Conservation (phyloP, 2,113 vertebrate genomes). For the Entomyzon cyanotis region DNA sequence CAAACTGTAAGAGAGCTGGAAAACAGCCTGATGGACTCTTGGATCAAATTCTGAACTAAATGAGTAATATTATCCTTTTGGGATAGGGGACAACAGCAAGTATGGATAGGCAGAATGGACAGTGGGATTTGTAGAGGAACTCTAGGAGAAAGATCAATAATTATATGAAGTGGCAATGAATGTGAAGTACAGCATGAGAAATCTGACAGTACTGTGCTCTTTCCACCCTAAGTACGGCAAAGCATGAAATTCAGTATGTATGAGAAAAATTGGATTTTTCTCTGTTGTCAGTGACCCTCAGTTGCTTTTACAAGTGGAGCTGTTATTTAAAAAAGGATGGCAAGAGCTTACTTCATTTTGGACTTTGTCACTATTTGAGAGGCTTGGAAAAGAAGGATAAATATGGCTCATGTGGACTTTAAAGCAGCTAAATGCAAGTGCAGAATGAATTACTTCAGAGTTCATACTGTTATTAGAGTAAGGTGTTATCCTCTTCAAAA, state of each 20-base stretch:
- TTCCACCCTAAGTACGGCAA: background rate
- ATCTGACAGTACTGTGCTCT: background rate
- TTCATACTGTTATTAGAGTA: background rate
- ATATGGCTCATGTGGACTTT: background rate
- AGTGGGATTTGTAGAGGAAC: background rate
- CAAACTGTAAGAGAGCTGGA: background rate
- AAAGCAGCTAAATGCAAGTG: background rate
- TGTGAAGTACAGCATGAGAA: background rate
- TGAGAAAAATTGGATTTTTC: background rate
- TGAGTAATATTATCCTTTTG: background rate
- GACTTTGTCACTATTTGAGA: background rate
- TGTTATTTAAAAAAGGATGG: background rate
- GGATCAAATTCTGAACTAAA: background rate
- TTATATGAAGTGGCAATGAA: background rate
- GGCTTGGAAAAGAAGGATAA: background rate
- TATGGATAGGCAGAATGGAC: background rate
- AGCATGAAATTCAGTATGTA: background rate
- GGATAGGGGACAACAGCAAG: background rate
- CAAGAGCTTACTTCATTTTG: background rate
- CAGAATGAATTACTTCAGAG: constrained; percentile 17
- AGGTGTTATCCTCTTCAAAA: constrained; percentile 26
- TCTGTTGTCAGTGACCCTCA: background rate
- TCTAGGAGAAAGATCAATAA: background rate
- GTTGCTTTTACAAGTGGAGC: background rate
- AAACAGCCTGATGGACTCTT: background rate